Conservation (phyloP, 2,888 invertebrate genomes). For the Flexamia atlantica region DNA sequence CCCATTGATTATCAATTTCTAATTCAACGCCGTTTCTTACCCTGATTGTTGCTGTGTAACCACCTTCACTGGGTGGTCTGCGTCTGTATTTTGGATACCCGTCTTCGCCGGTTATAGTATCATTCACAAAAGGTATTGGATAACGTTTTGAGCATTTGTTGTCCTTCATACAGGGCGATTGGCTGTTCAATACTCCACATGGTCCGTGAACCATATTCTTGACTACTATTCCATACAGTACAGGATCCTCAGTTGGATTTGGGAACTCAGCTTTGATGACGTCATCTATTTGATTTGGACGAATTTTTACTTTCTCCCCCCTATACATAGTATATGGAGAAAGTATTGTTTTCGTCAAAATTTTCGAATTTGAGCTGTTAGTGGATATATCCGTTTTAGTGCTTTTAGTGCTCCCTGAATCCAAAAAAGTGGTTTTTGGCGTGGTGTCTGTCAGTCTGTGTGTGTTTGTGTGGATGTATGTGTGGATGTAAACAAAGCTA, state of each 20-base stretch:
- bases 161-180: slow-evolving; percentile 73
- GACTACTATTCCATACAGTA: slow-evolving; percentile 69
- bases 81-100: slow-evolving; percentile 71
- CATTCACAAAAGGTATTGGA: slow-evolving; percentile 67
- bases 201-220: slow-evolving; percentile 73
- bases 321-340: too few relatives aligned
- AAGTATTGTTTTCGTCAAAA: too few relatives aligned
- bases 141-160: slow-evolving; percentile 68
- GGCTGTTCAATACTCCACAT: slow-evolving; percentile 69
- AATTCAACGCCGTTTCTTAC: slow-evolving; percentile 12
- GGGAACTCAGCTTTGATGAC: slow-evolving; percentile 72
- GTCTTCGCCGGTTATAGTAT: slow-evolving; percentile 69
- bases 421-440: too few relatives aligned
- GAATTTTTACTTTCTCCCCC: too few relatives aligned
- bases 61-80: slow-evolving; percentile 63
- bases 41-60: slow-evolving; percentile 49
- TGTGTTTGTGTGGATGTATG: too few relatives aligned
- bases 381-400: too few relatives aligned
- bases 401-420: too few relatives aligned
- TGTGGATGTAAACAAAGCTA: too few relatives aligned
- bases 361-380: too few relatives aligned
- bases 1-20: slow-evolving; percentile 50
- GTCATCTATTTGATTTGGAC: slow-evolving; percentile 71
- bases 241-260: slow-evolving; percentile 68
- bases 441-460: too few relatives aligned